Conservation (phyloP, 2,797 vertebrate genomes). For the Enteromius mattozi region DNA sequence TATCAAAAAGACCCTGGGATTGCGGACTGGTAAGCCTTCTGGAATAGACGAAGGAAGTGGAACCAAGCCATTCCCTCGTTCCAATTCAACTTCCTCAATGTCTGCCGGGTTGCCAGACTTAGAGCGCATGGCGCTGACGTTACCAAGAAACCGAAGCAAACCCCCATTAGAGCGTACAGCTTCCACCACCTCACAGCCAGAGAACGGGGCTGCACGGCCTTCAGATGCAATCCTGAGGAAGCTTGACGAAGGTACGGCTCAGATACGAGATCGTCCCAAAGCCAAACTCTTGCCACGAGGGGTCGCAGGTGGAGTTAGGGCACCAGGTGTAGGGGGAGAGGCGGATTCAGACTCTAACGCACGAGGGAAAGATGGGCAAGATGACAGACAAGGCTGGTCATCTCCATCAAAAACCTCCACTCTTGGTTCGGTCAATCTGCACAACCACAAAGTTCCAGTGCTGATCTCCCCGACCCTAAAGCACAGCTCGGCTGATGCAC, state of each 20-base stretch:
- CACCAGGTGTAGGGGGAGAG: conserved; percentile 78
- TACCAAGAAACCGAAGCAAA: conserved; percentile 96
- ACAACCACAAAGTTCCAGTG: conserved; percentile 99
- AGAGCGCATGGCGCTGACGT: conserved; percentile 93
- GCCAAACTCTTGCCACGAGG: conserved; percentile 91
- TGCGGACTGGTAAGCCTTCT: conserved; percentile 90
- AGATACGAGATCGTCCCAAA: conserved; percentile 93
- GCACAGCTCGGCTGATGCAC: conserved; percentile 91
- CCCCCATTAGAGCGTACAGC: conserved; percentile 90
- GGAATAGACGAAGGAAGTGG: conserved; percentile 83
- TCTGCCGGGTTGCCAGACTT: conserved; percentile 94
- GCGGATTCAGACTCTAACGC: conserved; percentile 72
- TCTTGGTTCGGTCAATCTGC: conserved; percentile 70
- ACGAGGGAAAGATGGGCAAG: conserved; percentile 83
- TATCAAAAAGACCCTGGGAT: conserved; percentile 97
- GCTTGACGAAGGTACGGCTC: conserved; percentile 88
- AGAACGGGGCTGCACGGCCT: conserved; percentile 85
- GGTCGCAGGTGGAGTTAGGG: conserved; percentile 70
- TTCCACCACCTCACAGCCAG: conserved; percentile 88
- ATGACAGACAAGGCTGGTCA: conserved; percentile 83
- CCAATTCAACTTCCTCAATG: conserved; percentile 99
- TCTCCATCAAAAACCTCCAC: conserved; percentile 85
- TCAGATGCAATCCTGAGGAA: conserved; percentile 81
- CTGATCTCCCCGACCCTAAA: conserved; percentile 96
- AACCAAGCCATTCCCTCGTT: conserved; percentile 88